A percentile compares a stretch with the other conserved stretches of the same genome.
These are phyloP conservation scores for Colossoma macropomum DNA, from an alignment of 2,113 vertebrate species.

Conservation along the genomic window DNA sequence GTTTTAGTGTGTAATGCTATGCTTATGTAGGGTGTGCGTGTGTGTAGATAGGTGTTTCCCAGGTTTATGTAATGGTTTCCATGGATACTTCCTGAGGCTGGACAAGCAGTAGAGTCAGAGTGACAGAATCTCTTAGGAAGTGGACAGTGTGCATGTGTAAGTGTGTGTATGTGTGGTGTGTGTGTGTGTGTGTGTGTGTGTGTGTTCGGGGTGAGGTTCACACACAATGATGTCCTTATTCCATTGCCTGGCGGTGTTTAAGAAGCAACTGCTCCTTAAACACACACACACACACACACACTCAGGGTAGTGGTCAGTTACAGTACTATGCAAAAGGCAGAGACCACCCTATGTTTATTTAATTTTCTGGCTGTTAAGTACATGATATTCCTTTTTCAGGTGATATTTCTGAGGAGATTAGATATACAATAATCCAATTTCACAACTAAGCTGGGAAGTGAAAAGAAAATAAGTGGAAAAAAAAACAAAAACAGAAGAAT, in stretches of 20 bases:
- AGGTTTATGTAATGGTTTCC: constrained; percentile 48
- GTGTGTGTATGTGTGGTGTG: too few relatives aligned
- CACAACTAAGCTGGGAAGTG: too few relatives aligned
- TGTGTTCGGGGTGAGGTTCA: constrained; percentile 35
- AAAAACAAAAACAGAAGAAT: too few relatives aligned
- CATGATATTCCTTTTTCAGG: too few relatives aligned
- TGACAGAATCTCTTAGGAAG: constrained; percentile 21
- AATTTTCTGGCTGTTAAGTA: too few relatives aligned
- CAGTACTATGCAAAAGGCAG: not conserved
- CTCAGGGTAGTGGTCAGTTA: not conserved
- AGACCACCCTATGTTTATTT: too few relatives aligned
- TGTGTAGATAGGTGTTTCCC: constrained; percentile 30
- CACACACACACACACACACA: not conserved
- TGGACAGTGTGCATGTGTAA: constrained; percentile 16
- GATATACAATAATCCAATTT: too few relatives aligned
- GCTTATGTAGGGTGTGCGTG: constrained; percentile 19
- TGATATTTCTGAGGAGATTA: too few relatives aligned
- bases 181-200: not conserved
- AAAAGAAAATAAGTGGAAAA: too few relatives aligned
- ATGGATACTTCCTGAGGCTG: constrained; percentile 38
- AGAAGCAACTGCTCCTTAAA: not conserved
- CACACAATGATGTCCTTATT: constrained; percentile 51
- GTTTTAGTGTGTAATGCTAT: not conserved
- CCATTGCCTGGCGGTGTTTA: not conserved
- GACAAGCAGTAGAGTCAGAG: constrained; percentile 22